Evolutionary conservation across 53 echinoderm and acorn worm genomes (phyloP).

Genomic region (Temnopleurus reevesii): DNA sequence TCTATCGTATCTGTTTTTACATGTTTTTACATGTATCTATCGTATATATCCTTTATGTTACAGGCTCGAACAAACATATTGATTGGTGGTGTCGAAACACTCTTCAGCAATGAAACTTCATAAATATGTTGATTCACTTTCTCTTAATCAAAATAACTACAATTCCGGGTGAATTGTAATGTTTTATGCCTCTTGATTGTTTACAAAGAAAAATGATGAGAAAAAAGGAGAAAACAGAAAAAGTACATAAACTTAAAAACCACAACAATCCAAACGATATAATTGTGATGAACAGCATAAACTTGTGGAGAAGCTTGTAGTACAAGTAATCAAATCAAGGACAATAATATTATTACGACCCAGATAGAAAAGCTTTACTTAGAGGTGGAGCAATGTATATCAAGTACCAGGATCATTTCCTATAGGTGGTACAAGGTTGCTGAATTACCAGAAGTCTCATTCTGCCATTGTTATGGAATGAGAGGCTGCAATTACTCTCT

Average conservation of each 20-base stretch:
- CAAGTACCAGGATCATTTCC: neutral
- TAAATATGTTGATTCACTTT: neutral
- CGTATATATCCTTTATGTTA: too few relatives aligned
- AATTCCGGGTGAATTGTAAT: too few relatives aligned
- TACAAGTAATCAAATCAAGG: too few relatives aligned
- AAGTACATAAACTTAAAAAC: neutral
- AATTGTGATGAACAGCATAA: too few relatives aligned
- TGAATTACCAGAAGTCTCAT: neutral
- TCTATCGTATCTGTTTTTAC: too few relatives aligned
- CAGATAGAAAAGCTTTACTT: neutral
- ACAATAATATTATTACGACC: neutral
- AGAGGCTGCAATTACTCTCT: slow-evolving; percentile 6
- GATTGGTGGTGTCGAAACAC: neutral
- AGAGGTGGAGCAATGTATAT: neutral
- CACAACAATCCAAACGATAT: neutral
- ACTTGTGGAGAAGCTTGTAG: too few relatives aligned
- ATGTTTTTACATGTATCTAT: too few relatives aligned
- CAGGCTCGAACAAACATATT: neutral
- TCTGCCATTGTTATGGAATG: slow-evolving; percentile 5
- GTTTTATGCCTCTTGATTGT: neutral
- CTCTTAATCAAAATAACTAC: neutral
- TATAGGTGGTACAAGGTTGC: slow-evolving; percentile 4
- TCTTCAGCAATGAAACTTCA: neutral
- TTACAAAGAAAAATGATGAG: neutral
- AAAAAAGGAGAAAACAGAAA: neutral